A percentile compares a stretch with the other conserved stretches of the same genome.
Conservation (phyloP, 2,888 invertebrate genomes). For the Lampropteryx suffumata region DNA sequence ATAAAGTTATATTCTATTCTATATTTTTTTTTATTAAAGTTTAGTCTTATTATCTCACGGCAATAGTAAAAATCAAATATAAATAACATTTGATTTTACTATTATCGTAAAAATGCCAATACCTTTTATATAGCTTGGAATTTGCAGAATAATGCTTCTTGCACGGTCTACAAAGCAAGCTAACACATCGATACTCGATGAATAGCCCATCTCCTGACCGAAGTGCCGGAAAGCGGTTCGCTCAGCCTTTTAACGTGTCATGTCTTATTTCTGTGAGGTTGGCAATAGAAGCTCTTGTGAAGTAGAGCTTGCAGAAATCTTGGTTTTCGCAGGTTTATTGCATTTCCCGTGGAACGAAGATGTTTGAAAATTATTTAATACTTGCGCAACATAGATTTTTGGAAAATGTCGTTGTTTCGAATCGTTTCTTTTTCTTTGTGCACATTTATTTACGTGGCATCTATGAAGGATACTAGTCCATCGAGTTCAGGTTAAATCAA, state of each 20-base stretch:
- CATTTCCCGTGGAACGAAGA: neutral
- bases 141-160: conserved; percentile 26
- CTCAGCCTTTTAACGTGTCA: conserved; percentile 58
- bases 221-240: conserved; percentile 61
- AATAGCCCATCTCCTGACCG: conserved; percentile 65
- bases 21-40: no score
- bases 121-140: neutral
- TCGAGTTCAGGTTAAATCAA: no score
- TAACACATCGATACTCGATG: conserved; percentile 58
- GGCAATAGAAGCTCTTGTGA: conserved; percentile 33
- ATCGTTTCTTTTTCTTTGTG: no score
- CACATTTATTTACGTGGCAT: no score
- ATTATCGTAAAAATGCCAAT: neutral
- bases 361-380: neutral
- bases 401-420: neutral
- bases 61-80: no score
- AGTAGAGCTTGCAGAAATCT: conserved; percentile 4
- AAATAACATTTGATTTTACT: no score
- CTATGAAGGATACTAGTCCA: no score
- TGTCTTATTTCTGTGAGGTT: conserved; percentile 47
- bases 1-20: no score
- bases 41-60: no score
- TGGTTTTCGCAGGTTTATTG: conserved; percentile 3
- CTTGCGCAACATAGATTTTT: neutral
- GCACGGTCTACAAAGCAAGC: conserved; percentile 36